These are phyloP conservation scores for Dryobates pubescens DNA, from an alignment of 2,797 vertebrate genomes.

Conservation along the genomic window DNA sequence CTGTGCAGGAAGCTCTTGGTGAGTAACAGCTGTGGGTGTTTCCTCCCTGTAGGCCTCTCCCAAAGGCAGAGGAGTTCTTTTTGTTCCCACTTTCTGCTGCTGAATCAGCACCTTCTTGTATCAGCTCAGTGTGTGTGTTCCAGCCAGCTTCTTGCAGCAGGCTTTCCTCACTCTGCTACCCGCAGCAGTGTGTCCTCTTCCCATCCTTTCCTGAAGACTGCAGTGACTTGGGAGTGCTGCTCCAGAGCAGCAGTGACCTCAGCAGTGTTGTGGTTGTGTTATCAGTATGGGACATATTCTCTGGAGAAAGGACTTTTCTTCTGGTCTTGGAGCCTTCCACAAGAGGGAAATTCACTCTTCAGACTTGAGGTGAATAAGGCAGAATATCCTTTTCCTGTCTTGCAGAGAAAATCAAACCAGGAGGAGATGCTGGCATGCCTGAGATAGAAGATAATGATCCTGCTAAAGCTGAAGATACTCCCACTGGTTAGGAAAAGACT, in stretches of 20 bases:
- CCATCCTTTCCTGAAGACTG: not conserved
- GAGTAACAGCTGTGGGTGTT: not conserved
- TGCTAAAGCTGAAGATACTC: slow-evolving; percentile 88
- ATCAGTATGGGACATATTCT: fast-evolving
- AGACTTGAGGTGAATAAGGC: not conserved
- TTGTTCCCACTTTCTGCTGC: not conserved
- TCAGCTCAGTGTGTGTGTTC: not conserved
- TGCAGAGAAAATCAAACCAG: slow-evolving; percentile 88
- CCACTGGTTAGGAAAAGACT: slow-evolving; percentile 75
- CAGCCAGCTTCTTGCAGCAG: not conserved
- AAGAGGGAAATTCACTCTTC: not conserved
- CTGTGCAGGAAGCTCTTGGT: not conserved
- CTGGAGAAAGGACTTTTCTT: not conserved
- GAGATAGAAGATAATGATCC: slow-evolving; percentile 96
- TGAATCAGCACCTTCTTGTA: not conserved
- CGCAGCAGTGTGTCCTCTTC: not conserved
- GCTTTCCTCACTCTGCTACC: not conserved
- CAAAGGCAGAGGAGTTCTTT: not conserved
- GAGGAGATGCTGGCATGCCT: slow-evolving; percentile 97
- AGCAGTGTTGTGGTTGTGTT: not conserved
- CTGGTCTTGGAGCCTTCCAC: not conserved
- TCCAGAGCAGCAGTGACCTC: not conserved
- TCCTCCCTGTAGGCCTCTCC: not conserved
- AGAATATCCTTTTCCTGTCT: slow-evolving; percentile 35
- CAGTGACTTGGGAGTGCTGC: not conserved